Evolutionary conservation across 2,888 invertebrate species (phyloP).

Genomic region (Acleris cristana): DNA sequence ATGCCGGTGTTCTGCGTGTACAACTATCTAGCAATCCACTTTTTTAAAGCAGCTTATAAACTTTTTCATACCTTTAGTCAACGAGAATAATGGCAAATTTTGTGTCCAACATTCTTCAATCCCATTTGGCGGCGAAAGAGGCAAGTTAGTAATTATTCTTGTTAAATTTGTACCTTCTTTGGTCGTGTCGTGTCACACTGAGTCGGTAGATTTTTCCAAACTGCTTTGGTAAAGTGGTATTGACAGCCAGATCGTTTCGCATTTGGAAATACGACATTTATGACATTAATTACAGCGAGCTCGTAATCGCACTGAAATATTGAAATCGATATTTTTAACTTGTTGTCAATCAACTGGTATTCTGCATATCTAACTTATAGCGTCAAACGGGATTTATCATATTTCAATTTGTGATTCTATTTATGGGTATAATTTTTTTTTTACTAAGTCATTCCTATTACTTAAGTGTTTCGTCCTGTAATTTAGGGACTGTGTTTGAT

Average conservation of each 20-base stretch:
- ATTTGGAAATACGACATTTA: too few relatives aligned
- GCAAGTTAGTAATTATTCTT: neutral
- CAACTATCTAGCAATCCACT: neutral
- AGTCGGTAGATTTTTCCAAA: neutral
- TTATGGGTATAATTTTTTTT: too few relatives aligned
- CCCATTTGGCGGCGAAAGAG: neutral
- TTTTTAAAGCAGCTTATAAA: neutral
- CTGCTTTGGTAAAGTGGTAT: neutral
- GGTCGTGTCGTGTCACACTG: neutral
- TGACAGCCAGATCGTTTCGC: slow-evolving; percentile 1
- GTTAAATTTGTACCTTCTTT: neutral
- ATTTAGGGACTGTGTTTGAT: too few relatives aligned
- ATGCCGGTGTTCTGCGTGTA: slow-evolving; percentile 1
- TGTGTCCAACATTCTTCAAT: slow-evolving; percentile 5
- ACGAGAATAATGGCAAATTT: neutral
- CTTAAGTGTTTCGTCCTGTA: too few relatives aligned
- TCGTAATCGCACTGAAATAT: neutral
- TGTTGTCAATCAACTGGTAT: neutral
- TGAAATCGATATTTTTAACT: slow-evolving; percentile 17
- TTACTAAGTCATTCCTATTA: too few relatives aligned
- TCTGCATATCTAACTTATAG: too few relatives aligned
- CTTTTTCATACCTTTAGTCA: neutral
- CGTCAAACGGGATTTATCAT: too few relatives aligned
- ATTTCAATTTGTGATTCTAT: too few relatives aligned
- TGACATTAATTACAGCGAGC: neutral